These are phyloP conservation scores for Alviniconcha strummeri DNA, from an alignment of 2,888 invertebrate genomes.

Conservation along the genomic window DNA sequence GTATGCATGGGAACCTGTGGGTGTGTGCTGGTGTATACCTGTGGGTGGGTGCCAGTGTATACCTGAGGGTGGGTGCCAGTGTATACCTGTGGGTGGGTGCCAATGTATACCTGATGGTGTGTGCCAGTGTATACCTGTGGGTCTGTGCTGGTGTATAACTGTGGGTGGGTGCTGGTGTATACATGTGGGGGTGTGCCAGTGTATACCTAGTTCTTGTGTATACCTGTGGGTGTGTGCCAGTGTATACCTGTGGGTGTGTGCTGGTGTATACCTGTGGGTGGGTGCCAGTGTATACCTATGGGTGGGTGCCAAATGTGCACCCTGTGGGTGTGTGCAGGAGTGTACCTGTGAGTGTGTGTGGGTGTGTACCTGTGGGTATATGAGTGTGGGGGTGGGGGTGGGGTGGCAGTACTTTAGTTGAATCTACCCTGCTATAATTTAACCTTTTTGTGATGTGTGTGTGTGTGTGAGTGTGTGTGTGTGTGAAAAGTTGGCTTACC, in stretches of 20 bases:
- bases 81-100: neutral
- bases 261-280: neutral
- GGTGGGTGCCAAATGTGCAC: neutral
- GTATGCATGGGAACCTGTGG: too few relatives aligned
- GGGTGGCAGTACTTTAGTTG: too few relatives aligned
- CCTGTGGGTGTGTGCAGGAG: too few relatives aligned
- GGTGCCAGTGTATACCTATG: neutral
- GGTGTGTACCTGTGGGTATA: neutral
- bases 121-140: too few relatives aligned
- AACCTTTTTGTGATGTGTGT: neutral
- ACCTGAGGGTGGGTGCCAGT: neutral
- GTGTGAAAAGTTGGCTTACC: neutral
- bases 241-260: neutral
- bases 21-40: neutral
- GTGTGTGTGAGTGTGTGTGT: constrained; percentile 15
- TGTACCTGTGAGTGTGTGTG: neutral
- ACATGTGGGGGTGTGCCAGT: neutral
- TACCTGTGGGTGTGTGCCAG: neutral
- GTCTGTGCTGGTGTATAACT: neutral
- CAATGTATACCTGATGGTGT: neutral
- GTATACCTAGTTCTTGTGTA: neutral
- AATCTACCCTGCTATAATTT: too few relatives aligned
- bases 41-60: neutral
- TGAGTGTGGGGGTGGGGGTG: too few relatives aligned
- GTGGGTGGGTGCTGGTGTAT: too few relatives aligned